Conservation (phyloP, 2,113 vertebrate species). For the Erythrocercus mccallii region DNA sequence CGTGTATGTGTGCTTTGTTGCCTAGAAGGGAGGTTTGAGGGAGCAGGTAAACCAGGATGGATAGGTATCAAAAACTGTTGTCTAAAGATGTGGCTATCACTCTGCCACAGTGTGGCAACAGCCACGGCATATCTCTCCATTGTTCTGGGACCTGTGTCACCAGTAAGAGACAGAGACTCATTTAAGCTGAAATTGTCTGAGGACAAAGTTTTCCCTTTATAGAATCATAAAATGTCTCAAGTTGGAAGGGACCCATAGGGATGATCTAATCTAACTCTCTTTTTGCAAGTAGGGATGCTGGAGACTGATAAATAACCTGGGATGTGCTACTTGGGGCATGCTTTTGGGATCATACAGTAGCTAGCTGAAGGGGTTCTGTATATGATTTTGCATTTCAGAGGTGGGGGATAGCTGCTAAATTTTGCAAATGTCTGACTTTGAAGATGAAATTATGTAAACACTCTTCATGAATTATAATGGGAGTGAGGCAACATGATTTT, state of each 20-base stretch:
- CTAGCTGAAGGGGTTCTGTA: neutral
- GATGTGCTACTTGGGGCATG: neutral
- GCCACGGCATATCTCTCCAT: rapidly evolving
- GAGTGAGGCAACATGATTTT: neutral
- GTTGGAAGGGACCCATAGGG: neutral
- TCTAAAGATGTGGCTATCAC: neutral
- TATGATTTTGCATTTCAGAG: conserved; percentile 31
- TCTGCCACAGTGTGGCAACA: neutral
- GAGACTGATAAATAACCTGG: neutral
- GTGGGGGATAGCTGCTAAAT: conserved; percentile 5
- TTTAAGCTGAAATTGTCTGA: neutral
- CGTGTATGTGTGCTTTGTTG: neutral
- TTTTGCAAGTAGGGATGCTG: neutral
- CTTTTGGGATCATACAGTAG: neutral
- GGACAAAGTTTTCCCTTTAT: neutral
- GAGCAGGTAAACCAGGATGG: neutral
- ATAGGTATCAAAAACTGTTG: neutral
- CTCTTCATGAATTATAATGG: conserved; percentile 17
- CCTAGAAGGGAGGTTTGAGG: neutral
- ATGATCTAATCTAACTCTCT: neutral
- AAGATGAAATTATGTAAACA: conserved; percentile 34
- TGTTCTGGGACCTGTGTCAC: neutral
- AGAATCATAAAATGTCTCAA: neutral
- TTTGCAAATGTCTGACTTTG: conserved; percentile 41
- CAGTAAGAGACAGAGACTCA: neutral